Evolutionary conservation across 2,888 invertebrate species (phyloP).

Genomic region (Rhodophaea formosa): DNA sequence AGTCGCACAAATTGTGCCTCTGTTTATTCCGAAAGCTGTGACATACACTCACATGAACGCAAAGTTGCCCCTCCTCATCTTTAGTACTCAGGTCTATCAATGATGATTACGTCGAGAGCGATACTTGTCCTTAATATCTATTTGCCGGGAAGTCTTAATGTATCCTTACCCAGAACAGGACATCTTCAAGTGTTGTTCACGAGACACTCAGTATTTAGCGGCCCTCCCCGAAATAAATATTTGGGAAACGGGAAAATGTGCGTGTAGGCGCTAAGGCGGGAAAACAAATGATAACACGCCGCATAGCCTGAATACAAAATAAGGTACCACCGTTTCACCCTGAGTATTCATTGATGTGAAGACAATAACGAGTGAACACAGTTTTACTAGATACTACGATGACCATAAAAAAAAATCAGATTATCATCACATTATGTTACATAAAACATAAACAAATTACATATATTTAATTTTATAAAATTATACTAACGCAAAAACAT

Average conservation of each 20-base stretch:
- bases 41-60: too few relatives aligned
- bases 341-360: slow-evolving; percentile 7
- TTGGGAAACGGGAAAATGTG: background rate
- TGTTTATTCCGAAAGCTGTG: too few relatives aligned
- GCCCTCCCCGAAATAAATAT: background rate
- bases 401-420: too few relatives aligned
- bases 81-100: background rate
- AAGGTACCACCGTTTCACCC: slow-evolving; percentile 3
- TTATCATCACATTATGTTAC: too few relatives aligned
- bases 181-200: background rate
- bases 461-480: too few relatives aligned
- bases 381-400: too few relatives aligned
- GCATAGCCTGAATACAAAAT: slow-evolving; percentile 11
- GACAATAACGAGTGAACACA: background rate
- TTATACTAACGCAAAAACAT: too few relatives aligned
- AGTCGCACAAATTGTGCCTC: too few relatives aligned
- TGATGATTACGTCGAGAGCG: slow-evolving; percentile 5
- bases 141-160: background rate
- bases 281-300: slow-evolving; percentile 2
- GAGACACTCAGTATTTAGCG: background rate
- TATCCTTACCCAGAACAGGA: background rate
- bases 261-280: background rate
- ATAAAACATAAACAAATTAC: too few relatives aligned
- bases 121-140: slow-evolving; percentile 10
- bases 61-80: background rate